These are phyloP conservation scores for Phytoseiulus persimilis DNA, from an alignment of 2,888 invertebrate species.

Conservation along the genomic window DNA sequence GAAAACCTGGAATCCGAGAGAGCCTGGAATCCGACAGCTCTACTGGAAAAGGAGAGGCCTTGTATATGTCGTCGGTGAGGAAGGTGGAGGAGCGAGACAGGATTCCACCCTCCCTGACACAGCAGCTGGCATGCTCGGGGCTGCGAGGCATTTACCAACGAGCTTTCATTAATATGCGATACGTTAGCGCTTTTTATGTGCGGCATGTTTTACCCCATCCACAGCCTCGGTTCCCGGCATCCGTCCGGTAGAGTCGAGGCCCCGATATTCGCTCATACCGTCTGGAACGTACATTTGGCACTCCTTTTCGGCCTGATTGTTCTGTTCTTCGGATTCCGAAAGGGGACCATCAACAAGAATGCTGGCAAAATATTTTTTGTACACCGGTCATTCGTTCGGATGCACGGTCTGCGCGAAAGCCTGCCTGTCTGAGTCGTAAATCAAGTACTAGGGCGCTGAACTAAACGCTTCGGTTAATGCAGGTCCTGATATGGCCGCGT, in stretches of 20 bases:
- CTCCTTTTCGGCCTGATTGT: not conserved
- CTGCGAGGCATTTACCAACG: no score
- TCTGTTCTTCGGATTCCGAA: not conserved
- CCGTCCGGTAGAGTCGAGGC: not conserved
- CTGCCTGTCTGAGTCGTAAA: not conserved
- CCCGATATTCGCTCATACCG: not conserved
- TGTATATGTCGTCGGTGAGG: no score
- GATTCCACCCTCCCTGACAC: no score
- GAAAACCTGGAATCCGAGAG: no score
- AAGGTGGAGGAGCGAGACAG: no score
- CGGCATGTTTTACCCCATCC: not conserved
- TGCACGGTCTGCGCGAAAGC: no score
- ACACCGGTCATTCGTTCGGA: not conserved
- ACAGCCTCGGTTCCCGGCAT: not conserved
- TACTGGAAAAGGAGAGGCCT: no score
- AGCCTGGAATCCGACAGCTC: no score
- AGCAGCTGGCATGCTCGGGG: no score
- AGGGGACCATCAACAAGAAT: not conserved
- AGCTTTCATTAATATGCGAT: not conserved
- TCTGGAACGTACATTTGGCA: not conserved
- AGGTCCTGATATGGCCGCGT: not conserved
- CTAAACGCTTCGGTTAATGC: not conserved
- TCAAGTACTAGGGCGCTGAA: not conserved
- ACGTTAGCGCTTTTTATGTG: not conserved
- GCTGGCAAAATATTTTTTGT: not conserved